Percentiles rank a stretch among this genome's conserved stretches.
phyloP scores from a whole-genome alignment of 2,888 invertebrate species.

The Hemaris fuciformis region DNA sequence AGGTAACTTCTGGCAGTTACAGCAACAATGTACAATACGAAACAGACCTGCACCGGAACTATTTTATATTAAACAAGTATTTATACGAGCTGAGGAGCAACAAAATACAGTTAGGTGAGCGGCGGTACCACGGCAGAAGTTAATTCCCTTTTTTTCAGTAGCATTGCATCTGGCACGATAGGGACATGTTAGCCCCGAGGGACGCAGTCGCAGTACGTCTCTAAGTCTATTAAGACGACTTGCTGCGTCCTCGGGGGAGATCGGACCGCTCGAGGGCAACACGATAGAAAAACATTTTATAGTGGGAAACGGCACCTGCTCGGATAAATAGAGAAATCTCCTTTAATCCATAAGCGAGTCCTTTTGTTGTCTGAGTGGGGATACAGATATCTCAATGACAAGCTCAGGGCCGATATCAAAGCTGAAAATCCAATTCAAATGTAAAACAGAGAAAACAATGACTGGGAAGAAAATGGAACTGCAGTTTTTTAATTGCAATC shows the following conservation, averaged over 20 bases:
- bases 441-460: conserved; percentile 45
- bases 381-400: conserved; percentile 40
- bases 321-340: conserved; percentile 56
- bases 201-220: conserved; percentile 64
- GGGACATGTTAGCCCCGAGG: conserved; percentile 62
- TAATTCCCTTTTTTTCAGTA: conserved; percentile 66
- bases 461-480: conserved; percentile 50
- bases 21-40: conserved; percentile 45
- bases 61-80: conserved; percentile 23
- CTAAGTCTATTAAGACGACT: conserved; percentile 79
- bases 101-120: conserved; percentile 39
- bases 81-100: conserved; percentile 20
- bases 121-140: conserved; percentile 58
- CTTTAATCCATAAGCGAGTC: conserved; percentile 22
- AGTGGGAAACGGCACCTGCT: conserved; percentile 68
- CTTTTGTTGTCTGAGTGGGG: conserved; percentile 30
- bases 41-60: conserved; percentile 25
- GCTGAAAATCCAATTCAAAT: conserved; percentile 41
- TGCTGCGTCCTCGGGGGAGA: conserved; percentile 56
- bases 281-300: conserved; percentile 67
- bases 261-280: conserved; percentile 51
- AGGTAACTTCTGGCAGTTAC: conserved; percentile 35
- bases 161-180: conserved; percentile 47
- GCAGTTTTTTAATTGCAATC: conserved; percentile 59
- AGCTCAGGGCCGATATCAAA: conserved; percentile 48